Base-by-base conservation (phyloP, 2,113 vertebrate genomes). In the Cinclus cinclus region DNA sequence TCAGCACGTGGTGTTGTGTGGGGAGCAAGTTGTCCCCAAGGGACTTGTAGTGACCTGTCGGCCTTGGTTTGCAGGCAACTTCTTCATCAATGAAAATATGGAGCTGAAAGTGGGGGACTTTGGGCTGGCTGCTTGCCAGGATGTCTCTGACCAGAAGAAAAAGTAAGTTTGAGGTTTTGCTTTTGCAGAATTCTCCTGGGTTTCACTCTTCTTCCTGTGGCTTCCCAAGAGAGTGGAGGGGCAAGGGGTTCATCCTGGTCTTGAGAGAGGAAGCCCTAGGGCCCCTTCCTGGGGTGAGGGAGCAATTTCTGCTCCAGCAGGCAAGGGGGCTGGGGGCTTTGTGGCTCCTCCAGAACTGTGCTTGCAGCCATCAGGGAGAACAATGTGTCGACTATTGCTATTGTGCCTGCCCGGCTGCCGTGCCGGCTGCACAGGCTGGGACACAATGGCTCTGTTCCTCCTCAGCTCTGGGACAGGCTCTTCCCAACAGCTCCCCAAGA, bases 51-150 rank as follows among this genome's bases (percentile, higher is more conserved):
- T 97, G 85, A 97, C n/a, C n/a, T 1, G 0, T 81, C 1, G 0
- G 69, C 71, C 52, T 77, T 73, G 52, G 49, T 73, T 96, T 91
- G 53, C 87, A 99, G 99, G 99, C 93, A 99, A 99, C 96, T 99
- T 99, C 94, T 99, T 99, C 98, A 98, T 99, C 95, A 99, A 99
- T n/a, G 99, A 99, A 96, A 99, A 99, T 97, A 99, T 99, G 99
- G 99, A 99, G 83, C 97, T 99, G 93, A 99, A 99, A 92, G 98
- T 99, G 84, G 99, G 99, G 69, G 99, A 99, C 95, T 99, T 99
- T 42, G 99, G 99, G 10, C 98, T 99, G 28, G 99, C 99, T 76
- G 98, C 99, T 46, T 98, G 98, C 62, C 98, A 99, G 95, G 99
- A 99, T 81, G 98, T 98, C 1, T 98, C 98, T 3, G 99, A 99